Percentiles rank a stretch among this genome's conserved stretches.
Evolutionary conservation across 2,888 invertebrate species (phyloP).

Genomic region (Tipula vernalis): DNA sequence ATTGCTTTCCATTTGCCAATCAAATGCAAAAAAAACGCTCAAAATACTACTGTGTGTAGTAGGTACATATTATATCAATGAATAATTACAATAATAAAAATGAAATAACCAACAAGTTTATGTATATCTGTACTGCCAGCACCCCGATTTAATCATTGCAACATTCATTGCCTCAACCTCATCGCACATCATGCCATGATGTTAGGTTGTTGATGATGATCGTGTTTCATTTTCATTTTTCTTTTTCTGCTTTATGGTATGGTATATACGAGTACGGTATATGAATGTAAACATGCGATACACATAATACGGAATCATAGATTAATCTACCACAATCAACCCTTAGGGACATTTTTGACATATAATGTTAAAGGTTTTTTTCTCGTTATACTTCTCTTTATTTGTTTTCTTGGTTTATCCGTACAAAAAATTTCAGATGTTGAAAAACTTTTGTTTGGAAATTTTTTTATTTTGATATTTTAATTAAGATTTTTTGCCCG

Average conservation of each 20-base stretch:
- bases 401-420: neutral
- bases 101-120: too few species aligned
- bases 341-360: slow-evolving; percentile 10
- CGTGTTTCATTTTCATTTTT: slow-evolving; percentile 7
- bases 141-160: slow-evolving; percentile 7
- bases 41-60: too few species aligned
- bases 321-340: slow-evolving; percentile 10
- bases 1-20: too few species aligned
- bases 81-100: too few species aligned
- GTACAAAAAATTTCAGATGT: neutral
- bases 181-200: neutral
- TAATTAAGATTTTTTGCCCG: neutral
- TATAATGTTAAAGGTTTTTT: slow-evolving; percentile 9
- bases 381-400: neutral
- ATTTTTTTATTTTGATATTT: neutral
- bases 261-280: too few species aligned
- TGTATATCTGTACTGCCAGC: neutral
- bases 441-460: neutral
- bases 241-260: neutral
- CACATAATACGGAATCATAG: slow-evolving; percentile 7
- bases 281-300: neutral
- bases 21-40: too few species aligned
- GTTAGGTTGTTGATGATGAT: slow-evolving; percentile 5
- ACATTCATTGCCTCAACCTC: neutral
- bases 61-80: too few species aligned